Base-by-base conservation (phyloP, 2,888 invertebrate species). In the Rhagophthalmus giganteus region DNA sequence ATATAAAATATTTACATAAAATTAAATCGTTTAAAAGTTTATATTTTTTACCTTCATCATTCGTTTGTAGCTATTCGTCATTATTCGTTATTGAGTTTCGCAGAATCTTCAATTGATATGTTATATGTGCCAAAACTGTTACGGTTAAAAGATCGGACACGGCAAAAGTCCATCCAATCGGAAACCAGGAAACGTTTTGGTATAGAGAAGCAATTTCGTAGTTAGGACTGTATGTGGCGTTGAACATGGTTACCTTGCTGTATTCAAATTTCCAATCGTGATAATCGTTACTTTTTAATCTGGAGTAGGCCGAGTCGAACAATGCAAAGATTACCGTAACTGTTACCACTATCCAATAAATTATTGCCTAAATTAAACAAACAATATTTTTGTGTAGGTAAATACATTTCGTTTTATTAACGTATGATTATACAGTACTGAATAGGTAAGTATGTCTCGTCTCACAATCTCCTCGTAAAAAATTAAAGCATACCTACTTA, bases 181-280 rank as follows among this genome's bases (percentile, higher is more conserved):
- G 40, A 31, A 45, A 53, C 49, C 53, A 50, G 8, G 53, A 40
- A 4, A 34, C 1, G 10, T 50, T 50, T 39, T 58, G 55, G 10
- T 53, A 55, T 2, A 46, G 20, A 1, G 31, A 41, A 4, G 55
- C 39, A 8, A 55, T 33, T 35, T 55, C 41, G 12, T 47, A 58
- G 8, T 48, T 46, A 5, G 48, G 53, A 41, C 51, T 58, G 28
- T 50, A 47, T 7, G 40, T 40, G 2, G 53, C 35, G 33, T 58
- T 52, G 14, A 58, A 42, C 27, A 55, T 38, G 5, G 50, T 42
- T 10, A 58, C 55, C 4, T 38, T 30, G 2, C 47, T 38, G 8
- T 50, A 41, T 15, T 55, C 53, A 26, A 49, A 55, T 27, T 41
- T 40, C 58, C 55, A 58, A 20, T 53, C 30, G 25, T 51, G 55